phyloP scores from a whole-genome alignment of 1,140 invertebrate genomes.

The Procambarus virginalis region DNA sequence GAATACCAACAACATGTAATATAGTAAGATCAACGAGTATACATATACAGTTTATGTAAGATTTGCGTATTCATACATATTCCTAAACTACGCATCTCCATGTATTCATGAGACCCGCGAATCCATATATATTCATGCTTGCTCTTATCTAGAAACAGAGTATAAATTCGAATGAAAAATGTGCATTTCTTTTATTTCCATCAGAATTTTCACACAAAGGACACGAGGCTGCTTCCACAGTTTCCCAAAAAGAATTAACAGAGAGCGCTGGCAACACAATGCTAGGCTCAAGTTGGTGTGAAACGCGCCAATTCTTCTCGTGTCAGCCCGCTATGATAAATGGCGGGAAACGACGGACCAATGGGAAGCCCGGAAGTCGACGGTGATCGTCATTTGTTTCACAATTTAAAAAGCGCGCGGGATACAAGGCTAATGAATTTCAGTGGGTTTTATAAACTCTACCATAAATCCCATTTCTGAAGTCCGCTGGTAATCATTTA shows the following conservation, averaged over 20 bases:
- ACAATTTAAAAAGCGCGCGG: constrained; percentile 9
- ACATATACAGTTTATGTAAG: no score
- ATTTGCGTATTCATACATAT: no score
- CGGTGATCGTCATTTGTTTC: constrained; percentile 52
- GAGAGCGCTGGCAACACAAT: constrained; percentile 43
- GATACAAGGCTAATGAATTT: constrained; percentile 45
- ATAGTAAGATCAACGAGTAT: no score
- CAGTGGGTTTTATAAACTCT: constrained; percentile 37
- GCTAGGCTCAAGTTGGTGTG: constrained; percentile 50
- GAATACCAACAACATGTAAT: no score
- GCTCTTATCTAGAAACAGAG: background rate
- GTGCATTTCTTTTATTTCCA: constrained; percentile 41
- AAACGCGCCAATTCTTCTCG: constrained; percentile 57
- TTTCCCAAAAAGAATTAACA: constrained; percentile 48
- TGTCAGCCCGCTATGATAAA: constrained; percentile 52
- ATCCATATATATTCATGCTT: background rate
- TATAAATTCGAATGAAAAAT: constrained; percentile 45
- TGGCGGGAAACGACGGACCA: constrained; percentile 39
- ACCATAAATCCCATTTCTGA: constrained; percentile 4
- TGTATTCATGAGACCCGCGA: no score
- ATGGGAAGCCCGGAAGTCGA: constrained; percentile 48
- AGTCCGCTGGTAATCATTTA: constrained; percentile 16
- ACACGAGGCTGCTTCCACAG: constrained; percentile 28
- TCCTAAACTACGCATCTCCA: no score
- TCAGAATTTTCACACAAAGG: constrained; percentile 49